Evolutionary conservation across 2,113 vertebrate species (phyloP).

Genomic region (Seriola aureovittata): DNA sequence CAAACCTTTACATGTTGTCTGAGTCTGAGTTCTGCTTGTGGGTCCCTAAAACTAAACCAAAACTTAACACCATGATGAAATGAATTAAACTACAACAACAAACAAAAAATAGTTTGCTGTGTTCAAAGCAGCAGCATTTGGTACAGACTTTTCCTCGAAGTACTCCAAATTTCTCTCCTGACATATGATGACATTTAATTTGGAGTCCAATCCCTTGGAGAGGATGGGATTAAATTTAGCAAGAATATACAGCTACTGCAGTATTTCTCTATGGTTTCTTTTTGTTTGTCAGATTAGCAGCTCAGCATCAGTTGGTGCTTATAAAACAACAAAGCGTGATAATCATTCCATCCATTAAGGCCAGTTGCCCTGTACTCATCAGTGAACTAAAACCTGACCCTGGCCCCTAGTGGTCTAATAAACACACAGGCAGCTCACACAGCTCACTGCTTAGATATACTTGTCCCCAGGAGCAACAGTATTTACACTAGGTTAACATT

Average conservation of each 20-base stretch:
- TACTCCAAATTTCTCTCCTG: conserved; percentile 17
- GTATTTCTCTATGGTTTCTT: neutral
- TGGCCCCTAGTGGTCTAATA: neutral
- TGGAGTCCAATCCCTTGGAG: neutral
- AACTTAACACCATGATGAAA: neutral
- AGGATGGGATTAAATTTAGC: conserved; percentile 12
- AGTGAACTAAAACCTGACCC: neutral
- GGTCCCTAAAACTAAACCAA: too few relatives aligned
- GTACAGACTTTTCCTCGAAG: neutral
- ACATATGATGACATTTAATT: conserved; percentile 22
- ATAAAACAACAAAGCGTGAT: neutral
- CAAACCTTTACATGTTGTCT: too few relatives aligned
- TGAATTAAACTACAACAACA: too few relatives aligned
- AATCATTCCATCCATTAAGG: neutral
- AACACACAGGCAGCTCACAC: conserved; percentile 7
- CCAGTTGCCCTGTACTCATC: neutral
- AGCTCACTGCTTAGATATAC: neutral
- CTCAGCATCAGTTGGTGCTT: neutral
- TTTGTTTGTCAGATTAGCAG: conserved; percentile 9
- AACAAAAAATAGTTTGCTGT: neutral
- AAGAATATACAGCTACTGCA: neutral
- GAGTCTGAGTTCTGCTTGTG: too few relatives aligned
- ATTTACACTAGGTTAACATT: neutral
- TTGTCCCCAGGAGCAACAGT: conserved; percentile 7
- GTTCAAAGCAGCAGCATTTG: neutral